A percentile compares a stretch with the other conserved stretches of the same genome.
Conservation (phyloP, 2,113 vertebrate genomes). For the Psilopsiagon aurifrons region DNA sequence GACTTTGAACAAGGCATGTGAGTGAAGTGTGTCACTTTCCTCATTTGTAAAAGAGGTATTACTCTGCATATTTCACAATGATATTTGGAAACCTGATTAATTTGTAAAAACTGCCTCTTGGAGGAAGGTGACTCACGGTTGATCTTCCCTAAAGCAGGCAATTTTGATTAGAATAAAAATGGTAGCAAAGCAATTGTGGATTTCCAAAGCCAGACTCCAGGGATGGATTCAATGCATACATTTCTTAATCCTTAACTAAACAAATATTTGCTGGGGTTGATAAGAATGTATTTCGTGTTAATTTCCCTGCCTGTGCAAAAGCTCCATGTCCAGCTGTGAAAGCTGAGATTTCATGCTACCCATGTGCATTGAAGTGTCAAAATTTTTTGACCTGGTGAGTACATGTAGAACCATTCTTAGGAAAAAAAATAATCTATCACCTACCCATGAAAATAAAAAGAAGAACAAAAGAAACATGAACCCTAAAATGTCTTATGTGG, state of each 20-base stretch:
- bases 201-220: conserved; percentile 5
- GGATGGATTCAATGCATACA: neutral
- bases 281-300: neutral
- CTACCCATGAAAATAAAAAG: neutral
- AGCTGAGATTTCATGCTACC: neutral
- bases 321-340: neutral
- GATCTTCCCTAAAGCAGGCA: conserved; percentile 34
- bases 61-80: neutral
- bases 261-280: conserved; percentile 15
- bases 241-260: conserved; percentile 10
- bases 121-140: conserved; percentile 49
- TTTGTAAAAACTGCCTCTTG: conserved; percentile 37
- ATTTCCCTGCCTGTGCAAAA: neutral
- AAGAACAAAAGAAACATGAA: neutral
- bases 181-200: neutral
- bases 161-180: conserved; percentile 48
- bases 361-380: neutral
- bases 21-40: neutral
- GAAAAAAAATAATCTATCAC: neutral
- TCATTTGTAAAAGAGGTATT: neutral
- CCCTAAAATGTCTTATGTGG: neutral
- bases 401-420: neutral
- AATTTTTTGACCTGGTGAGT: neutral
- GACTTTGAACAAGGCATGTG: neutral
- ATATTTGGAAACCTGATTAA: conserved; percentile 36